Base-by-base conservation (phyloP, 1,140 invertebrate species). In the Ylistrum balloti region DNA sequence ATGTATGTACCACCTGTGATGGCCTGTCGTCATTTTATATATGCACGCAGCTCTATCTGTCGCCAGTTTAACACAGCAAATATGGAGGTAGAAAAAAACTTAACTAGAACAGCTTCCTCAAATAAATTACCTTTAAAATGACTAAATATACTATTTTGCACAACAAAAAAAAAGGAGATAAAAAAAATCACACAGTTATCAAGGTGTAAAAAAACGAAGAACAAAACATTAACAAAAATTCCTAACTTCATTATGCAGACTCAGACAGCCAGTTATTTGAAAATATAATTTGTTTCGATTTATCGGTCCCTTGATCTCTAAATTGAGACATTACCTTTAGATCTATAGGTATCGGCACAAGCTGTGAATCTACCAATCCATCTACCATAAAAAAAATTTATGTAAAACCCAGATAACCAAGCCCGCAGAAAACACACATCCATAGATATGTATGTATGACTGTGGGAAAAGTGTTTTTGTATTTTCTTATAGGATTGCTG, bases 11-110 rank as follows among this genome's bases (percentile, higher is more conserved):
- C 56, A 74, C 56, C 56, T 74, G 56, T 74, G 9, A 74, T n/a
- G 56, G 41, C 41, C 9, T 45, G 20, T 17, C 17, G 17, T 74
- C 22, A 9, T 74, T 28, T 17, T 74, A 74, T 28, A 74, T 74
- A 74, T 74, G 22, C n/a, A 74, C 17, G 41, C n/a, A 74, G 56
- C n/a, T 74, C 56, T 48, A 48, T 48, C 45, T 74, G 56, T 45
- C 41, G 41, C 41, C 41, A 45, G 41, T 74, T n/a, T 74, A 28
- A 28, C 45, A 48, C 56, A 28, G 56, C 56, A 74, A 74, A 74
- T 74, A 74, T 74, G n/a, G 56, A 74, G 22, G 22, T n/a, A 28
- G n/a, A 74, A 74, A 74, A 74, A 74, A 74, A 74, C 15, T 1
- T 74, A 28, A 74, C 5, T 74, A 74, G 56, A 74, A 22, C 56